Conservation (phyloP, 2,113 vertebrate species). For the Chauna torquata region DNA sequence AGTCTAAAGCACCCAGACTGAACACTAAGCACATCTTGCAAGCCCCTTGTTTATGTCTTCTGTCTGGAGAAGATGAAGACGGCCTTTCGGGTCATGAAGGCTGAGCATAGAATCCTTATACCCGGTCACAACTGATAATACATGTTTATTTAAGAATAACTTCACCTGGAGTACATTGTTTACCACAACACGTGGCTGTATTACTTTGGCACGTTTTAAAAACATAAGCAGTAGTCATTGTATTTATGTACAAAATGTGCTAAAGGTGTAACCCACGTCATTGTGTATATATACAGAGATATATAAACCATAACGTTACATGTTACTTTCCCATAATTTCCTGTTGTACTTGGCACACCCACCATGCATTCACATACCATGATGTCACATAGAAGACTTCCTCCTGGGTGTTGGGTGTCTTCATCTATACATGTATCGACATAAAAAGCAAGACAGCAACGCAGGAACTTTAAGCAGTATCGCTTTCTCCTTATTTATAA, state of each 20-base stretch:
- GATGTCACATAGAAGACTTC: rapidly evolving
- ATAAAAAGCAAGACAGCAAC: not conserved
- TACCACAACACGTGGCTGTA: rapidly evolving
- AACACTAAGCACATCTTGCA: rapidly evolving
- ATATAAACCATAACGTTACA: rapidly evolving
- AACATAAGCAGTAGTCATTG: not conserved
- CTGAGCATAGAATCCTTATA: rapidly evolving
- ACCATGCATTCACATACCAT: rapidly evolving
- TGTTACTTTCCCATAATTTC: rapidly evolving
- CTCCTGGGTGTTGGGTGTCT: rapidly evolving
- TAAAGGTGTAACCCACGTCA: not conserved
- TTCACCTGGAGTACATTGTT: rapidly evolving
- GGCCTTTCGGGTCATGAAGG: rapidly evolving
- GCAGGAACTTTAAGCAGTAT: too few relatives aligned
- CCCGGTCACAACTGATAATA: rapidly evolving
- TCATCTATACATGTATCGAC: rapidly evolving
- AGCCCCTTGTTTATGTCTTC: rapidly evolving
- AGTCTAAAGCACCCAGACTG: too few relatives aligned
- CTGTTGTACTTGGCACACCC: not conserved
- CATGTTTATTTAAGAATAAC: not conserved
- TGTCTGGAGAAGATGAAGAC: rapidly evolving
- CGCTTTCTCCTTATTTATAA: not conserved
- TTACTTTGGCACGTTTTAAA: not conserved
- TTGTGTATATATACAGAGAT: not conserved
- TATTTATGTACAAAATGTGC: not conserved